Evolutionary conservation across 2,113 vertebrate species (phyloP), one percentile per base, ranked within the genome.

Genomic region (Rousettus leschenaultii): DNA sequence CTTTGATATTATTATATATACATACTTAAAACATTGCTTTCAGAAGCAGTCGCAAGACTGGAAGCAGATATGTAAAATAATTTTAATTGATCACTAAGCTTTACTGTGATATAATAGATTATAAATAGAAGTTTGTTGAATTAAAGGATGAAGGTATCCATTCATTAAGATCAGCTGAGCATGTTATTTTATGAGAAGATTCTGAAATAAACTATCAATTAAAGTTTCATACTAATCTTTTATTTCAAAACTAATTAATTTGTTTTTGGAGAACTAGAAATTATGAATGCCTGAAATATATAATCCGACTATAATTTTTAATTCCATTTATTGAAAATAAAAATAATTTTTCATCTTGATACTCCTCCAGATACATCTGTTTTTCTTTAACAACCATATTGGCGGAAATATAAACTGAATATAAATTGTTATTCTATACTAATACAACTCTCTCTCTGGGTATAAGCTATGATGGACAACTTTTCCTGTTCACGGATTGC

Each of bases 231-330:
- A 26, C 59, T 94, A 70, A 35, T 70, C 9, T 88, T 75, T 74
- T 66, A 55, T 94, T 59, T 88, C 2, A 40, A 91, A 66, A 43
- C 91, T 87, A 8, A 19, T 61, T 35, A 66, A 57, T 77, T 22
- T 78, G 33, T 73, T 77, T 43, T 59, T 87, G 80, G 92, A 73
- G 33, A 85, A 7, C 7, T 68, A 40, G 3, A 70, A 71, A 86
- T 45, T 48, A 53, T 43, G 51, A 75, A 53, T 40, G 8, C 1
- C 2, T 79, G 7, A 30, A 48, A 91, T 63, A 84, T 2, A n/a
- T 70, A 28, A 71, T 91, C 89, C 87, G 7, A 88, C 18, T 79
- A 22, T 91, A 84, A 95, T 55, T 78, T 94, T 94, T 48, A 94
- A 2, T 74, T 55, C 35, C 83, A 74, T 38, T 80, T 24, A 55